These are phyloP conservation scores for Lampris megalopsis DNA, from an alignment of 2,113 vertebrate genomes.

Conservation along the genomic window DNA sequence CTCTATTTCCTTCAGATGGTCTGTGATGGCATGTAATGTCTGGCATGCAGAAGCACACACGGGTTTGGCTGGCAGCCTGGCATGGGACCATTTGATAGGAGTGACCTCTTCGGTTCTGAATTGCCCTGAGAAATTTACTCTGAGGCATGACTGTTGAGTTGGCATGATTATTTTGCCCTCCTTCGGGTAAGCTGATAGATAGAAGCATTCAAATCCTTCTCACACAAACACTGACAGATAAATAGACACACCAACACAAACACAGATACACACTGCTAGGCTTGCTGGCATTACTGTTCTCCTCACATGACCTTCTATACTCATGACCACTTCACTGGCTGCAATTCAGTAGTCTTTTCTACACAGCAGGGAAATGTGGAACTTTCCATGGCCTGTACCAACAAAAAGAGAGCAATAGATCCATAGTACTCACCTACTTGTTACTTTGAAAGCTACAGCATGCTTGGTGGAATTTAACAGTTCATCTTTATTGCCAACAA, in stretches of 20 bases:
- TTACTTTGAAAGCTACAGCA: background rate
- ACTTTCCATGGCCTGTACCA: background rate
- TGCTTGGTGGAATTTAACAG: background rate
- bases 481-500: background rate
- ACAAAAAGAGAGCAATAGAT: background rate
- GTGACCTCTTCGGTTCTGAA: constrained; percentile 32
- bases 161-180: constrained; percentile 28
- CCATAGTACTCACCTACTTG: background rate
- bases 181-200: background rate
- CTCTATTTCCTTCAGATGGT: constrained; percentile 51
- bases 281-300: constrained; percentile 32
- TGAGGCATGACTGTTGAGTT: constrained; percentile 57
- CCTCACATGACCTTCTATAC: constrained; percentile 41
- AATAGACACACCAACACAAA: constrained; percentile 50
- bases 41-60: constrained; percentile 47
- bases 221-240: constrained; percentile 22
- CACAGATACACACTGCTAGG: constrained; percentile 20
- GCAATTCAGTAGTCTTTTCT: constrained; percentile 3
- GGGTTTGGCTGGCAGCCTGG: constrained; percentile 21
- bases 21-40: constrained; percentile 52
- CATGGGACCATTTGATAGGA: constrained; percentile 54
- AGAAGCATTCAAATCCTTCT: background rate
- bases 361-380: background rate
- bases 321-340: constrained; percentile 10
- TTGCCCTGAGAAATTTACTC: constrained; percentile 60